A percentile compares a stretch with the other conserved stretches of the same genome.
Conservation (phyloP, 2,113 vertebrate species). For the Gavialis gangeticus region DNA sequence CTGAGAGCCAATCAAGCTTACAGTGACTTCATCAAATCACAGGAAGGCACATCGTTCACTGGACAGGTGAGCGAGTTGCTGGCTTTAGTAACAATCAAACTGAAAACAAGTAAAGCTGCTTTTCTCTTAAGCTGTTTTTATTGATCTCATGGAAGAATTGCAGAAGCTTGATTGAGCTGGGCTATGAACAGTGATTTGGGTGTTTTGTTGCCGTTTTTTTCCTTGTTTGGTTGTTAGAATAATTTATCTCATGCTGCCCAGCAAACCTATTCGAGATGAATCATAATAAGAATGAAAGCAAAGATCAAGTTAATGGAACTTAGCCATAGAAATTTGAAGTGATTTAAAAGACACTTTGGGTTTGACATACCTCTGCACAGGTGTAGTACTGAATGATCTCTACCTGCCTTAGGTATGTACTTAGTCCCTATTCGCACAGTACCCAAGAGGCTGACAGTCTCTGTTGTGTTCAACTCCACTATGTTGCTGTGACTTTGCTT, state of each 20-base stretch:
- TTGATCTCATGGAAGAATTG: constrained; percentile 23
- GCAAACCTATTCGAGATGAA: not conserved
- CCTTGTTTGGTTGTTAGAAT: not conserved
- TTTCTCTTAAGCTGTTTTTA: constrained; percentile 18
- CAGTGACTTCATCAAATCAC: constrained; percentile 91
- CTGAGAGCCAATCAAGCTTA: constrained; percentile 95
- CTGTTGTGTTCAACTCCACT: not conserved
- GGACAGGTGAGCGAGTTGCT: constrained; percentile 88
- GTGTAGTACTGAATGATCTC: not conserved
- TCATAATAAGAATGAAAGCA: constrained; percentile 30
- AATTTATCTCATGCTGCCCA: constrained; percentile 18
- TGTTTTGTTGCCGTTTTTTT: not conserved
- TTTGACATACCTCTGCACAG: not conserved
- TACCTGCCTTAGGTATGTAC: not conserved
- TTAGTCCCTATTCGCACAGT: not conserved
- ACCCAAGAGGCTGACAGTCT: not conserved
- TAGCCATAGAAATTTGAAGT: constrained; percentile 27
- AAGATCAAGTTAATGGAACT: constrained; percentile 19
- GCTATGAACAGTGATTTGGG: constrained; percentile 8
- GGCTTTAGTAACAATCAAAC: not conserved
- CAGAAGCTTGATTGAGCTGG: not conserved
- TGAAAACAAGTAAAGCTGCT: constrained; percentile 10
- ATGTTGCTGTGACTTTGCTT: not conserved
- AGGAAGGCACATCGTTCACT: constrained; percentile 88
- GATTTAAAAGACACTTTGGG: not conserved